Evolutionary conservation across 1,140 invertebrate genomes (phyloP).

Genomic region (Sweltsa coloradensis): DNA sequence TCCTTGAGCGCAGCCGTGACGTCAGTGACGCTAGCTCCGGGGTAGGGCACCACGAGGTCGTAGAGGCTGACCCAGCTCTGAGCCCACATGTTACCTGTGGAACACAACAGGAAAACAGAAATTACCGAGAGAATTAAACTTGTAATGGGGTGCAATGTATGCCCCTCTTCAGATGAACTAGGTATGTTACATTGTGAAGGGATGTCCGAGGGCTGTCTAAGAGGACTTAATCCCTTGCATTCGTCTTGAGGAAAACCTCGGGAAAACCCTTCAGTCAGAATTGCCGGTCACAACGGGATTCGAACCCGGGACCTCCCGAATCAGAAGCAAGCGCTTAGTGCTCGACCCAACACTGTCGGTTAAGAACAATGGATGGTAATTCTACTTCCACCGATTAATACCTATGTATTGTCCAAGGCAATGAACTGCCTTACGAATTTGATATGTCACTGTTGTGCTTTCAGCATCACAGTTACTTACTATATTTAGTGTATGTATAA

Average conservation of each 20-base stretch:
- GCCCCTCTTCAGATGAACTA: neutral
- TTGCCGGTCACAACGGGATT: no score
- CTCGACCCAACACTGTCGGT: no score
- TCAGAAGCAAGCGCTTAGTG: no score
- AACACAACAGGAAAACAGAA: neutral
- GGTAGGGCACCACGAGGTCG: slow-evolving; percentile 61
- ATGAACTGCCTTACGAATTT: no score
- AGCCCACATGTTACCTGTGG: slow-evolving; percentile 75
- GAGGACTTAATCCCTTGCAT: neutral
- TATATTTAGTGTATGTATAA: no score
- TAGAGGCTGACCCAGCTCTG: slow-evolving; percentile 77
- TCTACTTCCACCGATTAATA: no score
- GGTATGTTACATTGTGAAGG: neutral
- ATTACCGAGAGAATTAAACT: neutral
- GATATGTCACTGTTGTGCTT: no score
- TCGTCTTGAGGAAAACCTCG: neutral
- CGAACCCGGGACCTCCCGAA: no score
- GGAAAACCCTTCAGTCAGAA: neutral
- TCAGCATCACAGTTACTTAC: no score
- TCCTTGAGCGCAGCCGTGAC: slow-evolving; percentile 55
- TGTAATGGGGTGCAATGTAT: neutral
- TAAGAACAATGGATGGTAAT: no score
- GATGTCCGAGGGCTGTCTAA: neutral
- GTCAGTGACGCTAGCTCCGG: slow-evolving; percentile 55
- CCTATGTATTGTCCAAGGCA: no score